Base-by-base conservation (phyloP, 2,797 vertebrate species). In the Alcedo atthis region DNA sequence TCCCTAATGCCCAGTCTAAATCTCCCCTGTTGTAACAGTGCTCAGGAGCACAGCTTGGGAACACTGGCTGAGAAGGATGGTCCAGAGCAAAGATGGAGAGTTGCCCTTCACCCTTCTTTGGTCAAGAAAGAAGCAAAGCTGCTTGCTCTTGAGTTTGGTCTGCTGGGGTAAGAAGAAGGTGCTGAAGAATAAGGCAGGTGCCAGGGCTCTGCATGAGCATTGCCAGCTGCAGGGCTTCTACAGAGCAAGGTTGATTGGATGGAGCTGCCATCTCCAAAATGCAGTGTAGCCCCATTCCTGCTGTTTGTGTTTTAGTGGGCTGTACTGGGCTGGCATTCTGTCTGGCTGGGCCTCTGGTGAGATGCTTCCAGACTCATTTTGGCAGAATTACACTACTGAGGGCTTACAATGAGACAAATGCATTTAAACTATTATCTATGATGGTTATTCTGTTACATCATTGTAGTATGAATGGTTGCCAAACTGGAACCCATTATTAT, bases 41-140 rank as follows among this genome's bases (percentile, higher is more conserved):
- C 18, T 69, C 26, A 40, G 35, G 33, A 74, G 8, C 0, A 0
- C 0, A 1, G 17, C 8, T 17, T 45, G 61, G n/a, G 42, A 45
- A 67, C 26, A 28, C 62, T 2, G 6, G 3, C 32, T 77, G 66
- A 61, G 48, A 49, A 26, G 62, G 37, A 40, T 15, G 75, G 58
- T 37, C 10, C 9, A n/a, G 28, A 63, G n/a, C 30, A 35, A 25
- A 37, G 37, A 6, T 9, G 6, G 16, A 12, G 30, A 55, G 8
- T 33, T 92, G 40, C 18, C 17, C 15, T 46, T 8, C 17, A 2
- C 49, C 26, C 15, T 51, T 26, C 57, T 61, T 54, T 20, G 25
- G 37, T 54, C 69, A 85, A 67, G 35, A 62, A 32, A 58, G 43
- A 85, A 40, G 45, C 25, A 64, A 85, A 77, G 12, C 16, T 40